A percentile compares a stretch with the other conserved stretches of the same genome.
Evolutionary conservation across 2,888 invertebrate genomes (phyloP).

Genomic region (Tethea ocularis): DNA sequence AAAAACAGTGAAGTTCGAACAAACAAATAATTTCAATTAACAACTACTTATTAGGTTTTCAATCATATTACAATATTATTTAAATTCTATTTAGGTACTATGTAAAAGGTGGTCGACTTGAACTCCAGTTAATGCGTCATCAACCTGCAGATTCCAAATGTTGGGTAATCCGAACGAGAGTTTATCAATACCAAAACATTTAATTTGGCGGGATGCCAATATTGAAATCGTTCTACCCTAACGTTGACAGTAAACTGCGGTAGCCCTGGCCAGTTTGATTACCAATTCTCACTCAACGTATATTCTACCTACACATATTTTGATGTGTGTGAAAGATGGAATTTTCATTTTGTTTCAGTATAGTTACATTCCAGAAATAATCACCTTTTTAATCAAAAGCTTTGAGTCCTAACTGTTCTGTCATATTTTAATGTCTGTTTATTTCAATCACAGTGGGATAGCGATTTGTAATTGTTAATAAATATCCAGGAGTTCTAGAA

Average conservation of each 20-base stretch:
- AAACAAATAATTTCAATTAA: no score
- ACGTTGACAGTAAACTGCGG: conserved; percentile 4
- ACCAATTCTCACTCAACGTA: neutral
- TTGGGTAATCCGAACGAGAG: conserved; percentile 16
- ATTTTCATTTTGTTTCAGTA: conserved; percentile 7
- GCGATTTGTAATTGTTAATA: no score
- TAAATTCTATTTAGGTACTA: neutral
- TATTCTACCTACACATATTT: neutral
- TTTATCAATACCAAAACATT: conserved; percentile 44
- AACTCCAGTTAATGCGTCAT: conserved; percentile 16
- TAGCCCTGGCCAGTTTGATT: neutral
- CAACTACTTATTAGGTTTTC: no score
- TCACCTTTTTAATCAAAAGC: conserved; percentile 11
- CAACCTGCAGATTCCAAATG: conserved; percentile 24
- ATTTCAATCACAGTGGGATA: neutral
- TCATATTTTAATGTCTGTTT: conserved; percentile 5
- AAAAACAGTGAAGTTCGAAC: no score
- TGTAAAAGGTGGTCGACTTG: neutral
- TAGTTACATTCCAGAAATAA: conserved; percentile 22
- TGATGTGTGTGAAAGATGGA: no score
- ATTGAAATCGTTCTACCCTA: conserved; percentile 35
- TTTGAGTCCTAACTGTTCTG: conserved; percentile 6
- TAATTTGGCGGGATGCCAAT: conserved; percentile 46
- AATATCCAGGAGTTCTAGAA: conserved; percentile 1
- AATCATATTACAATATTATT: neutral